Evolutionary conservation across 23 tunicate genomes (phyloP).

Genomic region (Phallusia fumigata): DNA sequence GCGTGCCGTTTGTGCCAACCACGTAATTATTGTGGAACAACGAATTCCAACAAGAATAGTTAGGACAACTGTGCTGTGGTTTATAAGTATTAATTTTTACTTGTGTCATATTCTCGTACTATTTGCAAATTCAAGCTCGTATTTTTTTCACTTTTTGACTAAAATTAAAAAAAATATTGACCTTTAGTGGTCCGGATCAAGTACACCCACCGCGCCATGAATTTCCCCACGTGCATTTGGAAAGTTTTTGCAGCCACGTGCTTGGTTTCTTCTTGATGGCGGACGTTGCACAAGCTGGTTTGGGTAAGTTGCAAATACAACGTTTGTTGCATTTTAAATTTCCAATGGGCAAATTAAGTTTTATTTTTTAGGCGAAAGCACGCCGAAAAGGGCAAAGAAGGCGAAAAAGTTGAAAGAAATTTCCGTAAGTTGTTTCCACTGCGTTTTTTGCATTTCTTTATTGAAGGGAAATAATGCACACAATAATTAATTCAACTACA

Average conservation of each 20-base stretch:
- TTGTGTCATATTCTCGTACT: no score
- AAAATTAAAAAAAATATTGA: no score
- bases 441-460: background rate
- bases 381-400: slow-evolving; percentile 2
- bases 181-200: background rate
- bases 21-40: no score
- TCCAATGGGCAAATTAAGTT: background rate
- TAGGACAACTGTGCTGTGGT: no score
- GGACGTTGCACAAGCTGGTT: background rate
- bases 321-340: background rate
- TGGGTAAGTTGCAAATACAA: background rate
- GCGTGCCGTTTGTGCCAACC: no score
- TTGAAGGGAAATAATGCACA: background rate
- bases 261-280: background rate
- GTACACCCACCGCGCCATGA: background rate
- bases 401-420: background rate
- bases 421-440: slow-evolving; percentile 14
- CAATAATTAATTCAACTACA: background rate
- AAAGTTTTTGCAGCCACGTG: slow-evolving; percentile 5
- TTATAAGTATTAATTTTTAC: no score
- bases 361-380: background rate
- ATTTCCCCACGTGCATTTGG: background rate
- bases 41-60: no score
- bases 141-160: no score
- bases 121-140: no score